Evolutionary conservation across 2,888 invertebrate genomes (phyloP).

Genomic region (Hermaeophaga mercurialis): DNA sequence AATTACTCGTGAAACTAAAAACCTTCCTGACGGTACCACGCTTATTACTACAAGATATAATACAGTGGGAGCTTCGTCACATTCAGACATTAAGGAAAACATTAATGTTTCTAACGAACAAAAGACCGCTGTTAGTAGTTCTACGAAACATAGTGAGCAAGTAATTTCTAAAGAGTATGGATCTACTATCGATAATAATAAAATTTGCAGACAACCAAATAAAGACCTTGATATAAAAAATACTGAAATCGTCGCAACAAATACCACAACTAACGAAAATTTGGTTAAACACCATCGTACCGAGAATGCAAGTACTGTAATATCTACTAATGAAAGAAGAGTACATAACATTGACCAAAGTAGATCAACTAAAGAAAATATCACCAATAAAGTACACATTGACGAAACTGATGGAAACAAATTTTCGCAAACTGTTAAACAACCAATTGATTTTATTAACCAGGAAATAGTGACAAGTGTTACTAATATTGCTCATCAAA

Average conservation of each 20-base stretch:
- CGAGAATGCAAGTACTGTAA: background rate
- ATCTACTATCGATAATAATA: slow-evolving; percentile 2
- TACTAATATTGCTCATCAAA: background rate
- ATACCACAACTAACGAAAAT: background rate
- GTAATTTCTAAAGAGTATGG: background rate
- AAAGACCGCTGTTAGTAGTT: background rate
- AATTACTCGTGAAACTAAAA: slow-evolving; percentile 67
- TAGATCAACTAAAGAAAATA: background rate
- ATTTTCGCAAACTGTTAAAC: background rate
- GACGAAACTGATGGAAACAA: slow-evolving; percentile 13
- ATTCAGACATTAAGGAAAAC: slow-evolving; percentile 5
- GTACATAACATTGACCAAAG: background rate
- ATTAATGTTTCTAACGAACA: slow-evolving; percentile 12
- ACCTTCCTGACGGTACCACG: slow-evolving; percentile 70
- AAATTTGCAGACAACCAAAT: slow-evolving; percentile 6
- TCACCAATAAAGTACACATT: background rate
- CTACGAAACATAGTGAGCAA: slow-evolving; percentile 3
- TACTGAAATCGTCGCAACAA: background rate
- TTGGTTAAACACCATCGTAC: background rate
- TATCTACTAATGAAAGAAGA: background rate
- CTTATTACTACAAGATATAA: slow-evolving; percentile 73
- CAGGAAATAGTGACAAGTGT: background rate
- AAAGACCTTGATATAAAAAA: slow-evolving; percentile 9
- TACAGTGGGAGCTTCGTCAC: slow-evolving; percentile 55
- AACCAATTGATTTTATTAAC: background rate